Conservation (phyloP, 2,888 invertebrate genomes). For the Cacoxenus indagator region DNA sequence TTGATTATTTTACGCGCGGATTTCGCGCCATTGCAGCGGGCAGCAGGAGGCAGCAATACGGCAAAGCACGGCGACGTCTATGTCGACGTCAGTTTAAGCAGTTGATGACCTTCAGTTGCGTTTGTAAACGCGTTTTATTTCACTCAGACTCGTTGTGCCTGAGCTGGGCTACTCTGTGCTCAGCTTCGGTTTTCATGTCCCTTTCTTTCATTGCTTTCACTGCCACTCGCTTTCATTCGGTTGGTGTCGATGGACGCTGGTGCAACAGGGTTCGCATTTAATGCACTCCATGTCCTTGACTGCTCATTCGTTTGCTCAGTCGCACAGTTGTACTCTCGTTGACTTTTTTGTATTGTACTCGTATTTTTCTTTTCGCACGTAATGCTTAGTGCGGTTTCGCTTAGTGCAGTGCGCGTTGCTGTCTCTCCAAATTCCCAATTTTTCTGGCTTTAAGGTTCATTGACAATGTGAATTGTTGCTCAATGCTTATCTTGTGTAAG, state of each 20-base stretch:
- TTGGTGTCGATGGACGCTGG: neutral
- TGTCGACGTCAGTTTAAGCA: neutral
- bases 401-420: neutral
- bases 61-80: neutral
- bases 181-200: neutral
- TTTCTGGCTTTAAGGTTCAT: constrained; percentile 8
- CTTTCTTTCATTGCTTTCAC: constrained; percentile 13
- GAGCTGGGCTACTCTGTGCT: neutral
- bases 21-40: constrained; percentile 19
- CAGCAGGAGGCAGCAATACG: constrained; percentile 17
- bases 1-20: constrained; percentile 55
- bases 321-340: neutral
- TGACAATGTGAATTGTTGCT: constrained; percentile 12
- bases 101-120: neutral
- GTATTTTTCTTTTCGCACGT: constrained; percentile 9
- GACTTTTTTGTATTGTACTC: neutral
- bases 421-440: neutral
- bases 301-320: constrained; percentile 11
- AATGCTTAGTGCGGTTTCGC: neutral
- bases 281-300: constrained; percentile 55
- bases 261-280: constrained; percentile 41
- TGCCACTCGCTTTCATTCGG: neutral
- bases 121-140: too few relatives aligned
- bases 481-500: constrained; percentile 8
- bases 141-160: too few relatives aligned